Percentiles rank a stretch among this genome's conserved stretches.
phyloP scores from a whole-genome alignment of 2,113 vertebrate genomes.

The Syngnathus floridae region DNA sequence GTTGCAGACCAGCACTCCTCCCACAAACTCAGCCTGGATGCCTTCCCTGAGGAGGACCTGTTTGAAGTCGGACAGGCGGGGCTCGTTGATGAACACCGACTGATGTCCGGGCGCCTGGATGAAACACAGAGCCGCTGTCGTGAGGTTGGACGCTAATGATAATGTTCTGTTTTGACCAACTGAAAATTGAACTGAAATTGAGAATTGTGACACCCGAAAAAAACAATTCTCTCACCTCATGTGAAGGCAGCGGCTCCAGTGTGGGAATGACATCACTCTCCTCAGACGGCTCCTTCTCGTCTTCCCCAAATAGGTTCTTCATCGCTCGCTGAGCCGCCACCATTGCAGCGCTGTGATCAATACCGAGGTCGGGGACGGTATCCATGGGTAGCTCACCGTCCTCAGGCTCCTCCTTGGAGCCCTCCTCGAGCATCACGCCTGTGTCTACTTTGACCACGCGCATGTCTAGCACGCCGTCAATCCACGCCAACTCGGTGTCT shows the following conservation, averaged over 20 bases:
- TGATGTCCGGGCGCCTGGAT: slow-evolving; percentile 88
- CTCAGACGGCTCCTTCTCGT: slow-evolving; percentile 85
- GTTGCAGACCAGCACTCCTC: slow-evolving; percentile 96
- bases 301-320: slow-evolving; percentile 90
- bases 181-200: too few relatives aligned
- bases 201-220: neutral
- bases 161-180: too few relatives aligned
- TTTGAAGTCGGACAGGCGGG: slow-evolving; percentile 96
- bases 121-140: neutral
- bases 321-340: slow-evolving; percentile 85
- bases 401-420: slow-evolving; percentile 79
- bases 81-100: slow-evolving; percentile 98
- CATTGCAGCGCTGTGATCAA: slow-evolving; percentile 75
- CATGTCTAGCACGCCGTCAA: slow-evolving; percentile 96
- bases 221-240: slow-evolving; percentile 72
- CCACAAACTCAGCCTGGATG: slow-evolving; percentile 97
- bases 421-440: slow-evolving; percentile 90
- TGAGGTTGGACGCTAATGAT: neutral
- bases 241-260: slow-evolving; percentile 84
- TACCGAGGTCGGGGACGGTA: slow-evolving; percentile 53
- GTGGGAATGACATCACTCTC: slow-evolving; percentile 96
- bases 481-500: slow-evolving; percentile 95
- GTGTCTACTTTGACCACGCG: slow-evolving; percentile 95
- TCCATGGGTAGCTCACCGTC: slow-evolving; percentile 83
- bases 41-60: slow-evolving; percentile 94